Evolutionary conservation across 2,797 vertebrate species (phyloP).

Genomic region (Enteromius trimaculatus): DNA sequence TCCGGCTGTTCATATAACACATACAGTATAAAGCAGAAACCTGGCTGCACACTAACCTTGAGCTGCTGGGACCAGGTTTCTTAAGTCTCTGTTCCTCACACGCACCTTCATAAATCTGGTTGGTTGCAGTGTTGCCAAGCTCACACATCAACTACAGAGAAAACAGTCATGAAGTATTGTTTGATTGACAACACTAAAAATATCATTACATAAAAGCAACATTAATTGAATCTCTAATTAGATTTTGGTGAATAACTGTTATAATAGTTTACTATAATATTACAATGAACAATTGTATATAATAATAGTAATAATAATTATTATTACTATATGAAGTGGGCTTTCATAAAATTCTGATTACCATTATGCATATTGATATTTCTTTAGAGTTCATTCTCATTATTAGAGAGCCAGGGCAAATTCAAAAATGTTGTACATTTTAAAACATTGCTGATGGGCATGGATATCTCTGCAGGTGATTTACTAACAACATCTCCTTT

Average conservation of each 20-base stretch:
- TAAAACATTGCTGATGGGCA: too few species aligned
- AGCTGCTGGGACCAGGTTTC: conserved; percentile 88
- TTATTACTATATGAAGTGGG: too few species aligned
- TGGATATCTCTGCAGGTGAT: too few species aligned
- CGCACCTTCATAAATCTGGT: conserved; percentile 93
- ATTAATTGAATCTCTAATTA: not conserved
- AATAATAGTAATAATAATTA: not conserved
- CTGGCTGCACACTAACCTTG: conserved; percentile 78
- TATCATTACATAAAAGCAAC: not conserved
- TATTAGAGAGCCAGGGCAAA: too few species aligned
- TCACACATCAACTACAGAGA: conserved; percentile 93
- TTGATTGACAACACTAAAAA: not conserved
- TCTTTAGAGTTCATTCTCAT: too few species aligned
- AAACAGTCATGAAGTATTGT: conserved; percentile 4
- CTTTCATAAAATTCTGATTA: too few species aligned
- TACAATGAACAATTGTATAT: not conserved
- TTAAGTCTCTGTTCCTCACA: conserved; percentile 86
- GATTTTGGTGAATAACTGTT: not conserved
- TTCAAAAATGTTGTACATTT: too few species aligned
- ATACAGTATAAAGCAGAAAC: not conserved
- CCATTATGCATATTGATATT: too few species aligned
- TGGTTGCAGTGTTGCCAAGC: conserved; percentile 91
- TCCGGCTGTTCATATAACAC: not conserved
- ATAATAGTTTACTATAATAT: not conserved
- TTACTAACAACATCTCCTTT: too few species aligned